Evolutionary conservation across 1,140 invertebrate genomes (phyloP).

Genomic region (Drosophila yakuba): DNA sequence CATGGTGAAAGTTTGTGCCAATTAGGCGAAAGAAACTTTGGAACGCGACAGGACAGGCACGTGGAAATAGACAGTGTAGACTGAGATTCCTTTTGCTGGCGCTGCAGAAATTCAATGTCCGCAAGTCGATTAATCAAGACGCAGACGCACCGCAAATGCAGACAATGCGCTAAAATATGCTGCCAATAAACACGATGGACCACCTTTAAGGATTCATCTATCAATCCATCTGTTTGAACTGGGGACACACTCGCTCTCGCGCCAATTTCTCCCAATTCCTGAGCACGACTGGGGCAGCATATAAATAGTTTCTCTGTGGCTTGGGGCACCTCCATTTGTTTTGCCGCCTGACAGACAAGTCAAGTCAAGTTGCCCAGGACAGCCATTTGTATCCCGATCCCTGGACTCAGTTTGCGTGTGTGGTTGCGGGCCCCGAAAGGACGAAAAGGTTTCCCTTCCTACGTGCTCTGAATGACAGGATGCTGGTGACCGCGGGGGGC

Average conservation of each 20-base stretch:
- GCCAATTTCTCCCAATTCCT: slow-evolving; percentile 2
- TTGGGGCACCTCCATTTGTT: slow-evolving; percentile 61
- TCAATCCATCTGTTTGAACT: slow-evolving; percentile 3
- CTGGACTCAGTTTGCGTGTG: slow-evolving; percentile 3
- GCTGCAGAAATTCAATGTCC: slow-evolving; percentile 55
- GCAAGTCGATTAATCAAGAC: slow-evolving; percentile 63
- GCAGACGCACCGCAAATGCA: slow-evolving; percentile 44
- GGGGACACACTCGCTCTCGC: not conserved
- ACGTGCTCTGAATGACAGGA: slow-evolving; percentile 47
- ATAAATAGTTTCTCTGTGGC: slow-evolving; percentile 68
- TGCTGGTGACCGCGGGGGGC: slow-evolving; percentile 30
- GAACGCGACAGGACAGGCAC: slow-evolving; percentile 45
- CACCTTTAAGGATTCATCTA: not conserved
- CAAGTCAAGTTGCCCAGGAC: slow-evolving; percentile 58
- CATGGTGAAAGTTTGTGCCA: slow-evolving; percentile 57
- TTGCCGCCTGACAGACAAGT: slow-evolving; percentile 60
- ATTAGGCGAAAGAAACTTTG: slow-evolving; percentile 57
- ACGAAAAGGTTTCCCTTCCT: slow-evolving; percentile 38
- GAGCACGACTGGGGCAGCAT: slow-evolving; percentile 33
- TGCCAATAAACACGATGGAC: slow-evolving; percentile 43
- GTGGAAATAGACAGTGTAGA: slow-evolving; percentile 48
- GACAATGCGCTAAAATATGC: slow-evolving; percentile 60
- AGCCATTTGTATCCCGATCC: slow-evolving; percentile 38
- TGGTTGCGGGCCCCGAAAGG: slow-evolving; percentile 23
- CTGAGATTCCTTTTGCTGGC: slow-evolving; percentile 63